Percentiles rank a stretch among this genome's conserved stretches.
These are phyloP conservation scores for Brenthis ino DNA, from an alignment of 2,888 invertebrate species.

Conservation along the genomic window DNA sequence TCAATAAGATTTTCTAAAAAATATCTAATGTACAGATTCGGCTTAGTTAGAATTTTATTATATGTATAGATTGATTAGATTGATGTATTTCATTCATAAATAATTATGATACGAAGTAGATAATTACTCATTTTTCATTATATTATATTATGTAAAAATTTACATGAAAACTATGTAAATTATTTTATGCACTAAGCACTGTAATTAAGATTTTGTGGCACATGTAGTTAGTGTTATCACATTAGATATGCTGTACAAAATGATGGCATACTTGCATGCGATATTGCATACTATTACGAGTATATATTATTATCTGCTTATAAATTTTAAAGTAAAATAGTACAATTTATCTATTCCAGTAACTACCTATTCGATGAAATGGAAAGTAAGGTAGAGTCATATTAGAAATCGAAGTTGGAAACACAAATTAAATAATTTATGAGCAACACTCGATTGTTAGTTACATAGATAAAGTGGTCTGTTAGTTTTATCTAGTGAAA, in stretches of 20 bases:
- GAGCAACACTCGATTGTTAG: not conserved
- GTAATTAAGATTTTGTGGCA: constrained; percentile 14
- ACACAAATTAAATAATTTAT: constrained; percentile 16
- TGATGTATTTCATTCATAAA: too few species aligned
- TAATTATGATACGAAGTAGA: too few species aligned
- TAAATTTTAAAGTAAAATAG: not conserved
- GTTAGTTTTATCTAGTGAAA: not conserved
- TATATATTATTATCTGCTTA: constrained; percentile 4
- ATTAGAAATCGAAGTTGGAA: constrained; percentile 8
- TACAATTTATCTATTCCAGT: constrained; percentile 8
- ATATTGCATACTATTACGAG: constrained; percentile 7
- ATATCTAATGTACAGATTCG: too few species aligned
- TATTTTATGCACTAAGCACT: constrained; percentile 15
- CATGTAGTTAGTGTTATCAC: constrained; percentile 16
- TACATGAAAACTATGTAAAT: constrained; percentile 12
- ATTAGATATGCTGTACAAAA: constrained; percentile 4
- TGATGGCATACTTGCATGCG: constrained; percentile 3
- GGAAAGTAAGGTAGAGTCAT: constrained; percentile 17
- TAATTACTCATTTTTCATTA: not conserved
- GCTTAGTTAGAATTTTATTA: too few species aligned
- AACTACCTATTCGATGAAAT: constrained; percentile 15
- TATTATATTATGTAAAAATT: not conserved
- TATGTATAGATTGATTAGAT: too few species aligned
- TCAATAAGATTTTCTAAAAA: too few species aligned
- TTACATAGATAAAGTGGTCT: too few species aligned